Conservation (phyloP, 2,113 vertebrate species). For the Caloenas nicobarica region DNA sequence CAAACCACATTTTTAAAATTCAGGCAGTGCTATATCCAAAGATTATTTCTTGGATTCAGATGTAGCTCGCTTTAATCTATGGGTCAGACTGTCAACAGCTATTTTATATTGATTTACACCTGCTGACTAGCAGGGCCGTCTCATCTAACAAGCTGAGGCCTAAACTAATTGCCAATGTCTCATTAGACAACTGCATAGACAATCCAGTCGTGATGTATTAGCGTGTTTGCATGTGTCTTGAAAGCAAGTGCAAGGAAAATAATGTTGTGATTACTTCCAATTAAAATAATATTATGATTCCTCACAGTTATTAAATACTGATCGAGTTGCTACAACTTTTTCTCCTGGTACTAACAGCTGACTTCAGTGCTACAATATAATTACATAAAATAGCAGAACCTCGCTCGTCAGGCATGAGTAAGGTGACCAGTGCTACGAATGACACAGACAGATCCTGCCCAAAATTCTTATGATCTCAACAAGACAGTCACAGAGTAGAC, state of each 20-base stretch:
- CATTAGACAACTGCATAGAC: not conserved
- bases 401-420: not conserved
- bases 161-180: not conserved
- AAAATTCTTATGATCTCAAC: constrained; percentile 25
- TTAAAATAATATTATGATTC: not conserved
- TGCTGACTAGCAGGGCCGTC: not conserved
- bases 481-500: constrained; percentile 50
- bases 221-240: not conserved
- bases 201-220: not conserved
- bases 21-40: not conserved
- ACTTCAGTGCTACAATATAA: not conserved
- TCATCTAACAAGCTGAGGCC: not conserved
- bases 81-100: not conserved
- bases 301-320: not conserved
- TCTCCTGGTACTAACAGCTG: not conserved
- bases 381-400: not conserved
- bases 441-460: not conserved
- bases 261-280: not conserved
- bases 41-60: not conserved
- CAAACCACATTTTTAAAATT: not conserved
- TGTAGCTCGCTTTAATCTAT: not conserved
- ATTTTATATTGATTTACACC: not conserved
- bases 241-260: not conserved
- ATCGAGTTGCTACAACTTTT: not conserved
- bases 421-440: not conserved